A percentile compares a stretch with the other conserved stretches of the same genome.
Conservation (phyloP, 2,113 vertebrate species). For the Paedocypris sp. region DNA sequence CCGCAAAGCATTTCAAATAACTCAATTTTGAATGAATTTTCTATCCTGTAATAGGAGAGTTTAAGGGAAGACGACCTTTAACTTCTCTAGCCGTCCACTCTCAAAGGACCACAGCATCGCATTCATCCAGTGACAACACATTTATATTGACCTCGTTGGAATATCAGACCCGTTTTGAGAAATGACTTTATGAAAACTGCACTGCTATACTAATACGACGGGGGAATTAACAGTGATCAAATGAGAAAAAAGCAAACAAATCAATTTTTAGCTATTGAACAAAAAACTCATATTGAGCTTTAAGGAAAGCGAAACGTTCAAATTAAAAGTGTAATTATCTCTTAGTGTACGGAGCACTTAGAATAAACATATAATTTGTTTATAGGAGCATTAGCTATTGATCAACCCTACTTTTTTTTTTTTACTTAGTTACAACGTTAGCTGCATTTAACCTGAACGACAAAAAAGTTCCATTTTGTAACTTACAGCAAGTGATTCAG, state of each 20-base stretch:
- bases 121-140: conserved; percentile 44
- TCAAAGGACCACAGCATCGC: conserved; percentile 40
- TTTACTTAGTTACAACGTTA: not conserved
- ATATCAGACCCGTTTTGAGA: conserved; percentile 48
- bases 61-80: conserved; percentile 24
- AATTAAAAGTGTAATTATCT: not conserved
- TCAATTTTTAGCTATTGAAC: no score
- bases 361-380: not conserved
- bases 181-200: conserved; percentile 41
- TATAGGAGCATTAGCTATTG: not conserved
- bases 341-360: not conserved
- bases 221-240: no score
- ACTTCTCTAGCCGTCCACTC: conserved; percentile 41
- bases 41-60: conserved; percentile 30
- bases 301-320: no score
- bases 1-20: conserved; percentile 19
- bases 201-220: no score
- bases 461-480: no score
- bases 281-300: no score
- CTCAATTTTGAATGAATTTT: conserved; percentile 8
- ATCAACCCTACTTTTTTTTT: not conserved
- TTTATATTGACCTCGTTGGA: conserved; percentile 60
- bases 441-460: not conserved
- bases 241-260: no score
- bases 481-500: no score